Base-by-base conservation (phyloP, 2,797 vertebrate genomes). In the Hapalemur alaotrensis region DNA sequence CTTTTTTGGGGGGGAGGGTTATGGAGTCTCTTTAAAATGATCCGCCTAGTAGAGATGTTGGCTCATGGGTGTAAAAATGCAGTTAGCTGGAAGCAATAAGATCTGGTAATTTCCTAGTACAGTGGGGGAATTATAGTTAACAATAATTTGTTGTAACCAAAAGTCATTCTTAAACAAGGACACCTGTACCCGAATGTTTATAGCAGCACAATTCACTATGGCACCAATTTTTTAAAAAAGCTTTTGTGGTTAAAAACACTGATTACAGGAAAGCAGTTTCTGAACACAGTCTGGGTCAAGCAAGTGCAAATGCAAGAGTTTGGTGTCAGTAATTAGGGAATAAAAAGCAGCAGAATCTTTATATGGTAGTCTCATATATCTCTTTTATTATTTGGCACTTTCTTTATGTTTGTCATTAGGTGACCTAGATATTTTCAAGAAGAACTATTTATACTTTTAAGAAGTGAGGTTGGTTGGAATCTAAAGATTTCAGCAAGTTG, bases 401-500 rank as follows among this genome's bases (percentile, higher is more conserved):
- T 30, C 10, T 89, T 75, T n/a, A 4, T 72, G 32, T 89, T 52
- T 59, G 90, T 93, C 54, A 82, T 72, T 54, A 92, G 43, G 48
- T 87, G 32, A 72, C 48, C 63, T 76, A 92, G 48, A 93, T 85
- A 59, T 72, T 96, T 93, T 96, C 18, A 80, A 54, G 41, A 97
- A 50, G 54, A 95, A n/a, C 5, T 79, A 72, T 59, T 82, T 85
- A 46, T 91, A 88, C 35, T 93, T 91, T 69, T 35, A 89, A 78
- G n/a, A 11, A 67, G 0, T 23, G 8, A 91, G 6, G 2, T 59
- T 92, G n/a, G 32, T 35, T 95, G 41, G 52, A 92, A 95, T 41
- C n/a, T 84, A 20, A 97, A 96, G 32, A 95, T 48, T 78, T 59
- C 41, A 94, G 6, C 30, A 96, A 80, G 14, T 81, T 84, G 38